A percentile compares a stretch with the other conserved stretches of the same genome.
Evolutionary conservation across 2,888 invertebrate species (phyloP).

Genomic region (Aproaerema taeniolella): DNA sequence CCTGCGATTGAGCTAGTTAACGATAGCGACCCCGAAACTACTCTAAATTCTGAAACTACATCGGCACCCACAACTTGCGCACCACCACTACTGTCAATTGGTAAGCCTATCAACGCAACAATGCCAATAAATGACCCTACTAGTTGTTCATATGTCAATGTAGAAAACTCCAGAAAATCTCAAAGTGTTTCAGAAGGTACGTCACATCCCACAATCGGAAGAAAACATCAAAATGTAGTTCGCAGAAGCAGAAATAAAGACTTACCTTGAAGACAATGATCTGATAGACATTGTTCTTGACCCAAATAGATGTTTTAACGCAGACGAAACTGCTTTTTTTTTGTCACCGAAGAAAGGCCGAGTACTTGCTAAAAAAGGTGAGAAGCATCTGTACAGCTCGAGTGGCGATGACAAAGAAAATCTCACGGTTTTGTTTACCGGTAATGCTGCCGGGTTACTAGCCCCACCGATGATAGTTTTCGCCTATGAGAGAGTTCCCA

Average conservation of each 20-base stretch:
- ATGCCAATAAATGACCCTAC: no score
- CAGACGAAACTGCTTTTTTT: conserved; percentile 42
- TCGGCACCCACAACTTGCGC: no score
- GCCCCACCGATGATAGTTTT: conserved; percentile 16
- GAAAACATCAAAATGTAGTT: conserved; percentile 2
- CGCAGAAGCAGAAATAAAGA: conserved; percentile 2
- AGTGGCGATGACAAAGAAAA: conserved; percentile 25
- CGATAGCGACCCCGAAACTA: no score
- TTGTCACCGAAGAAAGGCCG: conserved; percentile 36
- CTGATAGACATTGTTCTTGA: conserved; percentile 17
- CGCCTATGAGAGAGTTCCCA: conserved; percentile 13
- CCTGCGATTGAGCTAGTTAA: no score
- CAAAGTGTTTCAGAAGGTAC: no score
- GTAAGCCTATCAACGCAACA: no score
- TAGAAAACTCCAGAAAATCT: no score
- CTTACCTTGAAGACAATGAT: conserved; percentile 21
- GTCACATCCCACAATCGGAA: no score
- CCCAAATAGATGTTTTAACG: conserved; percentile 22
- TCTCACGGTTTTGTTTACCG: conserved; percentile 14
- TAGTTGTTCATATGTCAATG: no score
- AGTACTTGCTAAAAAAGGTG: conserved; percentile 33
- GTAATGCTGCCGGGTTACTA: conserved; percentile 12
- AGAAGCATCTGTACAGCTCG: conserved; percentile 25
- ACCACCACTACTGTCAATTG: no score
- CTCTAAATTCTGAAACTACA: no score